phyloP scores from a whole-genome alignment of 2,888 invertebrate species.

The Brachyopa scutellaris region DNA sequence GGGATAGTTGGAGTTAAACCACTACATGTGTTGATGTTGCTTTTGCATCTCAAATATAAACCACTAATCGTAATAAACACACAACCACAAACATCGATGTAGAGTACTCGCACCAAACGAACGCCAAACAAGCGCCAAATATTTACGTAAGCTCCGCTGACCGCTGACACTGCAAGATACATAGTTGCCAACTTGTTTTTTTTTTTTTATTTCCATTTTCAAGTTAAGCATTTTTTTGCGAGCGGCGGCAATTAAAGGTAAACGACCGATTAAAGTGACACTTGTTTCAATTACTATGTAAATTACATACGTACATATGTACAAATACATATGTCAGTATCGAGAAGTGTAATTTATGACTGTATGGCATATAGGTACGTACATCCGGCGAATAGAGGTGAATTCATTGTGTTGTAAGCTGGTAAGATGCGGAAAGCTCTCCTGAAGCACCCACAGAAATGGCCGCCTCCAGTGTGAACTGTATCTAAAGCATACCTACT shows the following conservation, averaged over 20 bases:
- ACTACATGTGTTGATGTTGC: background rate
- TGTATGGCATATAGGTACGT: background rate
- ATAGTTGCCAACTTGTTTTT: slow-evolving; percentile 8
- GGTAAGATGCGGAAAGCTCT: too few species aligned
- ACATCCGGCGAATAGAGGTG: too few species aligned
- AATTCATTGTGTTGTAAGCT: too few species aligned
- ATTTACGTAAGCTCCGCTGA: slow-evolving; percentile 38
- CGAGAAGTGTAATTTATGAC: too few species aligned
- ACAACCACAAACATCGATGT: too few species aligned
- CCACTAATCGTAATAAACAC: too few species aligned
- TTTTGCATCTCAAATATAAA: background rate
- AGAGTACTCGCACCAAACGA: background rate
- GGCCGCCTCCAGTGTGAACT: too few species aligned
- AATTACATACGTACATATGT: too few species aligned
- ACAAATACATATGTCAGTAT: too few species aligned
- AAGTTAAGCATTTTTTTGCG: slow-evolving; percentile 1
- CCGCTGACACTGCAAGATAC: slow-evolving; percentile 38
- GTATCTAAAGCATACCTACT: too few species aligned
- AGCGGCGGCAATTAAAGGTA: slow-evolving; percentile 5
- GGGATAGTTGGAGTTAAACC: too few species aligned
- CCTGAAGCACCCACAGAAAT: too few species aligned
- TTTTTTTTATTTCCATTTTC: background rate
- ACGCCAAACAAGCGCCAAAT: slow-evolving; percentile 7
- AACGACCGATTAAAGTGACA: slow-evolving; percentile 26
- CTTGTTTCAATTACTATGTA: slow-evolving; percentile 20